Base-by-base conservation (phyloP, 2,888 invertebrate species). In the Sialis fuliginosa region DNA sequence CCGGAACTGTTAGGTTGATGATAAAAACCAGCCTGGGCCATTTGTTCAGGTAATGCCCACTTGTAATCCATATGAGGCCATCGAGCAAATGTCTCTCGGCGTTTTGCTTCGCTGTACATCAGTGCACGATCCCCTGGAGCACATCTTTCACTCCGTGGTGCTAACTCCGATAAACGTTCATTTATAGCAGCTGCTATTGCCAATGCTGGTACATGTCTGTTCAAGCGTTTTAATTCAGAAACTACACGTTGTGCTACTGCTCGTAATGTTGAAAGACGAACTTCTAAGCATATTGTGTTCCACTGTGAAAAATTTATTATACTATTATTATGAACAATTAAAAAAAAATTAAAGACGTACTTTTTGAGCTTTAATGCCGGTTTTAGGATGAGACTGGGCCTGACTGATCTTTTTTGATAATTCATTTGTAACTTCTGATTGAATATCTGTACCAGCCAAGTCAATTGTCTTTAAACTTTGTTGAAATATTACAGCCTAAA, bases 1-100 rank as follows among this genome's bases (percentile, higher is more conserved):
- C 91, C 91, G 32, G 82, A 79, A 4, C 81, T 75, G 47, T 88
- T 85, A 1, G 93, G 92, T 62, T 92, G 89, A 66, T 93, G 91
- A 68, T 91, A 95, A 67, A 95, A 95, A 10, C 95, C 95, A 2
- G 93, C 93, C 62, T 93, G 91, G 5, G 93, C 92, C 93, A 95
- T 93, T 60, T 90, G 89, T 56, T 90, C 89, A 0, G 93, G 93
- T 48, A 92, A 63, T 5, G 93, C 93, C 92, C 93, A 95, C 66
- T 89, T 89, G 59, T 39, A 60, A 58, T 43, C 39, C 47, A 48
- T 44, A 33, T 44, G 48, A 6, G 44, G 48, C 44, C 48, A 44
- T 39, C 44, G 79, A 53, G 81, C 81, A 66, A 95, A 95, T 0
- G 95, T 92, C 60, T 90, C 83, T 55, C 87, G 75, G 41, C 95